Base-by-base conservation (phyloP, 1,140 invertebrate genomes). In the Drosophila bocki region DNA sequence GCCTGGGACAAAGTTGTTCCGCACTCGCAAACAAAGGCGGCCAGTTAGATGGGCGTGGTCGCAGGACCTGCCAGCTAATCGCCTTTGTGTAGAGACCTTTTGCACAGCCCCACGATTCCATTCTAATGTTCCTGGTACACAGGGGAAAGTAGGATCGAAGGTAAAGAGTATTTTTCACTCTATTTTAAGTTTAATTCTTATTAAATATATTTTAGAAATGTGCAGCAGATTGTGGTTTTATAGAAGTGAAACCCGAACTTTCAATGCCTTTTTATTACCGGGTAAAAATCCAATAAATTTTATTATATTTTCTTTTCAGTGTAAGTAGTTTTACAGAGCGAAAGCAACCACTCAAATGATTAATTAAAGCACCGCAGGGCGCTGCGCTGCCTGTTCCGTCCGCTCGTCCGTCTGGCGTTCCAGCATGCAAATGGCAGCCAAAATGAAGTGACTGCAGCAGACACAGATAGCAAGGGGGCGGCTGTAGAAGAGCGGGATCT, bases 361-460 rank as follows among this genome's bases (percentile, higher is more conserved):
- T 87, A 87, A 87, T 87, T 90, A 87, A 90, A 90, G 80, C 78
- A 72, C 84, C 69, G 72, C 81, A 68, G 85, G 84, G 85, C 48
- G 78, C 58, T 53, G 61, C 54, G 78, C 58, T 53, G 61, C 54
- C 45, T 70, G 47, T 51, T 64, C 33, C 41, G 39, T 56, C 72
- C 64, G 44, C 45, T 64, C 59, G 60, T 17, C 58, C 63, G 19
- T 9, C 33, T 9, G 33, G 15, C 51, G 33, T 19, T 22, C 7
- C 4, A 11, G 35, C 4, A 90, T 90, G 85, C 85, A 90, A 90
- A 90, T 90, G 85, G 83, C 83, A 90, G 88, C 85, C 77, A 54
- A 90, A 90, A 79, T 82, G 70, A 77, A 90, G 78, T 71, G 64
- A 91, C 68, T 85, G 76, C 63, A 63, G 37, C 59, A 70, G 58